Conservation (phyloP, 2,113 vertebrate species). For the Coracopsis vasa region DNA sequence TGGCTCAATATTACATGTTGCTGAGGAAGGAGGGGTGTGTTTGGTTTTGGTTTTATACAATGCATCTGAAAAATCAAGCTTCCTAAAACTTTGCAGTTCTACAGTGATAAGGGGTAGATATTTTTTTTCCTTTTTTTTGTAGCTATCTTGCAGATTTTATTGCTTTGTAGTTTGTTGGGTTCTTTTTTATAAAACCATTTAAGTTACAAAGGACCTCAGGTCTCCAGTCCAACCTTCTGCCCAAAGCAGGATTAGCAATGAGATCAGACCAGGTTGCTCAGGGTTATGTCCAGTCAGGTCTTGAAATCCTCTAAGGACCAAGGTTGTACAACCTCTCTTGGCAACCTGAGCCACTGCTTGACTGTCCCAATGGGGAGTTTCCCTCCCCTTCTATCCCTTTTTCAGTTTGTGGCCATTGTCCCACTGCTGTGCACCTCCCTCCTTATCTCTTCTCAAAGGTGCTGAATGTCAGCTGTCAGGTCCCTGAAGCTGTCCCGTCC, state of each 20-base stretch:
- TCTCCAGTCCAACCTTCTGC: neutral
- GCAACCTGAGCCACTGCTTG: neutral
- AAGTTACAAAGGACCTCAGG: neutral
- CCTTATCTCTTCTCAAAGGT: neutral
- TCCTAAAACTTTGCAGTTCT: neutral
- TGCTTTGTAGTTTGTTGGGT: neutral
- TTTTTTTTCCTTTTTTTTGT: neutral
- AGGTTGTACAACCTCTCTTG: neutral
- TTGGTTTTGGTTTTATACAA: neutral
- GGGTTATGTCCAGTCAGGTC: neutral
- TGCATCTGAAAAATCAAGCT: neutral
- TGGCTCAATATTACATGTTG: neutral
- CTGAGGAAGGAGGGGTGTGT: neutral
- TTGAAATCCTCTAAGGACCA: neutral
- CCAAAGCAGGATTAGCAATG: neutral
- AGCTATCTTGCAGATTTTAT: neutral
- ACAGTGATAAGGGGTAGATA: neutral
- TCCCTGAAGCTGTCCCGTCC: neutral
- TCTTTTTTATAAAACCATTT: neutral
- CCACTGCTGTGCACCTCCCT: neutral
- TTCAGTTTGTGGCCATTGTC: neutral
- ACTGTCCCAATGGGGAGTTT: neutral
- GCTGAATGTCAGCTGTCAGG: neutral
- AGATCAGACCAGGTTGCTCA: neutral
- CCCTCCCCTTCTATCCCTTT: neutral